These are phyloP conservation scores for Ornithorhynchus anatinus DNA, from an alignment of 2,113 vertebrate species.

Conservation along the genomic window DNA sequence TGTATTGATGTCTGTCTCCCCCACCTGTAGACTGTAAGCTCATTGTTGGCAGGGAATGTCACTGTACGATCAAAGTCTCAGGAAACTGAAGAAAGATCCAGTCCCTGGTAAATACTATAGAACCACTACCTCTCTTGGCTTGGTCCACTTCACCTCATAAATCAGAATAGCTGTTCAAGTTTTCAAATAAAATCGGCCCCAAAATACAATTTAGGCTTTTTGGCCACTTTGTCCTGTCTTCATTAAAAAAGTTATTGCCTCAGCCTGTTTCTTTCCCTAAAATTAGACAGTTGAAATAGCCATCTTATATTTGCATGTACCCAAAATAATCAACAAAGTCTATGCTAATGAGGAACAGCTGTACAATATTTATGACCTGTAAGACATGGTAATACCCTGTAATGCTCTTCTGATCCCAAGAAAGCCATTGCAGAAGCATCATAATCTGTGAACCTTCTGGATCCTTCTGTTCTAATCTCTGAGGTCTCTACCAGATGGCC, in stretches of 20 bases:
- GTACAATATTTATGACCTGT: constrained; percentile 36
- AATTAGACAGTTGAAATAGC: constrained; percentile 14
- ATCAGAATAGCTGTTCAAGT: too few species aligned
- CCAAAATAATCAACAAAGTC: constrained; percentile 7
- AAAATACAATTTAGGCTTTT: not conserved
- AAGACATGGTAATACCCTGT: not conserved
- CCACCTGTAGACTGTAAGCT: too few species aligned
- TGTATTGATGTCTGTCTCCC: too few species aligned
- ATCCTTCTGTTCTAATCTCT: not conserved
- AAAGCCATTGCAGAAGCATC: constrained; percentile 3
- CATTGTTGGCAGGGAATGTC: too few species aligned
- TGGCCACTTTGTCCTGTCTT: constrained; percentile 8
- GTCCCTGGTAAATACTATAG: too few species aligned
- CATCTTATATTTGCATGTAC: constrained; percentile 42
- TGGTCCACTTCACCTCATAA: too few species aligned
- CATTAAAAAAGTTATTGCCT: constrained; percentile 27
- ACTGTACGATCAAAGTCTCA: too few species aligned
- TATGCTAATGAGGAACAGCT: constrained; percentile 31
- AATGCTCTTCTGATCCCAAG: constrained; percentile 9
- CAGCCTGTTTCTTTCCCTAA: constrained; percentile 27
- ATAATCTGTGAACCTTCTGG: not conserved
- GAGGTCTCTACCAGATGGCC: constrained; percentile 23
- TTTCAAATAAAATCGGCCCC: not conserved
- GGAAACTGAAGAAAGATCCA: too few species aligned
- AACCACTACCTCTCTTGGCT: too few species aligned